Percentiles rank a stretch among this genome's conserved stretches.
These are phyloP conservation scores for Leuctra nigra DNA, from an alignment of 2,888 invertebrate species.

Conservation along the genomic window DNA sequence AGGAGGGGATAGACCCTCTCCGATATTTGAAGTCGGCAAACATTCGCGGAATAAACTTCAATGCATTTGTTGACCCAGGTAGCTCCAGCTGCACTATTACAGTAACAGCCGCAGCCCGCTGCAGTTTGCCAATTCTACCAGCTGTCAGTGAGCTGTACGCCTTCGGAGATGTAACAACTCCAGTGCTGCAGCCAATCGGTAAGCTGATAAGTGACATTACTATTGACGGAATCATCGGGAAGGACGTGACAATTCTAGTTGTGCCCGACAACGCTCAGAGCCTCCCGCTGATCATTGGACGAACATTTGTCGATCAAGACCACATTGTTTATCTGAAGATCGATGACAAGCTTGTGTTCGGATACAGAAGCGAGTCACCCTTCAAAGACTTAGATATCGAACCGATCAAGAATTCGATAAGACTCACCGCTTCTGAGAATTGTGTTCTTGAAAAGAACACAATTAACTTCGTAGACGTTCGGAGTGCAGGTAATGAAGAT, in stretches of 20 bases:
- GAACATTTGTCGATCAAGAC: background rate
- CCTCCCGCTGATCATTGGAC: background rate
- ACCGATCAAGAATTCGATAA: no score
- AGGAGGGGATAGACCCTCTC: background rate
- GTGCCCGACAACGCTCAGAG: background rate
- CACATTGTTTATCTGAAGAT: background rate
- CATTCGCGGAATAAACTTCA: background rate
- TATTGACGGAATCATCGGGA: background rate
- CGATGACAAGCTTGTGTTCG: background rate
- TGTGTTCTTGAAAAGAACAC: background rate
- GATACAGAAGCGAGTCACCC: background rate
- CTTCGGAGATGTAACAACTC: background rate
- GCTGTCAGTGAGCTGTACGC: background rate
- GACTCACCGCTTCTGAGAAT: background rate
- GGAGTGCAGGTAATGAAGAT: background rate
- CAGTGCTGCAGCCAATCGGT: background rate
- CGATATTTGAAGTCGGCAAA: slow-evolving; percentile 1
- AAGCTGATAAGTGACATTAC: background rate
- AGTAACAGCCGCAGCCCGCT: background rate
- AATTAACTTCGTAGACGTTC: background rate
- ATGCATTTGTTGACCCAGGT: slow-evolving; percentile 5
- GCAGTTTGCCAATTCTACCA: background rate
- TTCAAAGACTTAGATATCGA: no score
- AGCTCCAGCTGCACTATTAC: slow-evolving; percentile 11
- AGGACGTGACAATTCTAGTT: background rate